phyloP scores from a whole-genome alignment of 2,113 vertebrate species.

The Microcebus tavaratra region DNA sequence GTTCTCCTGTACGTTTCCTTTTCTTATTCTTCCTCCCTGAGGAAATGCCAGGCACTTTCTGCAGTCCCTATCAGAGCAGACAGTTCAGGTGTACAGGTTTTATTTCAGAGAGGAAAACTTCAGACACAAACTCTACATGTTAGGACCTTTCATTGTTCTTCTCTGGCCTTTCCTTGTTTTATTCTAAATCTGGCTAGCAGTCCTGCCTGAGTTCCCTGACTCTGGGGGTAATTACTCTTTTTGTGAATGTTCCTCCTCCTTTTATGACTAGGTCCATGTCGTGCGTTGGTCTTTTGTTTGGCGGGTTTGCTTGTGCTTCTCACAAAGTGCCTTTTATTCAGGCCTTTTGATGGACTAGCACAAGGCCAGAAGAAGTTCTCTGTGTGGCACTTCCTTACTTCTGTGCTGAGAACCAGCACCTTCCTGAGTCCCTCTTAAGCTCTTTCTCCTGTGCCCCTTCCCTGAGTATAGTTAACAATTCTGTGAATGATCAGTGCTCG shows the following conservation, averaged over 20 bases:
- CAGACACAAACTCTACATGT: neutral
- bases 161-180: neutral
- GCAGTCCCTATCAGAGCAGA: fast-evolving
- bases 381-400: neutral
- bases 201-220: neutral
- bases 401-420: neutral
- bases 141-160: neutral
- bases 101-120: neutral
- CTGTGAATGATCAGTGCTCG: neutral
- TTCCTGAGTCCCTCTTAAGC: neutral
- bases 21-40: neutral
- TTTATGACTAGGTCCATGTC: neutral
- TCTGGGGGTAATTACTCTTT: neutral
- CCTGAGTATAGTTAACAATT: no score
- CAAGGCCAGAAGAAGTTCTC: neutral
- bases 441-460: neutral
- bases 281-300: neutral
- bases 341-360: neutral
- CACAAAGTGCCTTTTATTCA: neutral
- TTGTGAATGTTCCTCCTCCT: neutral
- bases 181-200: neutral
- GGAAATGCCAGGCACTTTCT: neutral
- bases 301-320: neutral
- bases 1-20: neutral
- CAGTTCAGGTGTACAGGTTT: neutral